Evolutionary conservation across 2,888 invertebrate species (phyloP).

Genomic region (Erebia ligea): DNA sequence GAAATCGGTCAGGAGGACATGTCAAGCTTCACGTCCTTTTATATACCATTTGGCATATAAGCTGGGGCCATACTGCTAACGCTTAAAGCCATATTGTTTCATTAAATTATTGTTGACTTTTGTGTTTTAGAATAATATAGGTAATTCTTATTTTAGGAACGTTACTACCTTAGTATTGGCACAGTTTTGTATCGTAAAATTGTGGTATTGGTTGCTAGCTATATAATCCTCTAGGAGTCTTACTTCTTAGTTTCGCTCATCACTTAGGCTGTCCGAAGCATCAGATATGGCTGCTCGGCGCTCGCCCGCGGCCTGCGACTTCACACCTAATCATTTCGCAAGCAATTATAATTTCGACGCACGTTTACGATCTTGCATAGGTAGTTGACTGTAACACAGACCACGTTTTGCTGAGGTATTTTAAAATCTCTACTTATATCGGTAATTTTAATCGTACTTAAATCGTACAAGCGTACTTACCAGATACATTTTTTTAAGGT

Average conservation of each 20-base stretch:
- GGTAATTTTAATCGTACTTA: neutral
- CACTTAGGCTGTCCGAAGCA: conserved; percentile 65
- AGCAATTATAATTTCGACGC: conserved; percentile 59
- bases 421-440: conserved; percentile 20
- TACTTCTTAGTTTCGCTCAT: conserved; percentile 54
- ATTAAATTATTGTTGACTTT: no score
- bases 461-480: neutral
- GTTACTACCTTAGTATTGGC: no score
- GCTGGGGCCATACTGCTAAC: no score
- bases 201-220: no score
- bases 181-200: no score
- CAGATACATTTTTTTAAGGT: neutral
- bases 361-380: conserved; percentile 31
- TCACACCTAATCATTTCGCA: conserved; percentile 77
- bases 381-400: conserved; percentile 30
- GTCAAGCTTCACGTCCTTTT: no score
- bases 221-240: conserved; percentile 10
- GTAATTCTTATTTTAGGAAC: no score
- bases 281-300: conserved; percentile 60
- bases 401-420: conserved; percentile 5
- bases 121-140: no score
- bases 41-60: no score
- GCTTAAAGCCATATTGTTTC: no score
- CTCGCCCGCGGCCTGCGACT: conserved; percentile 59
- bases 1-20: no score